Percentiles rank a stretch among this genome's conserved stretches.
These are phyloP conservation scores for Calidris pugnax DNA, from an alignment of 2,113 vertebrate species.

Conservation along the genomic window DNA sequence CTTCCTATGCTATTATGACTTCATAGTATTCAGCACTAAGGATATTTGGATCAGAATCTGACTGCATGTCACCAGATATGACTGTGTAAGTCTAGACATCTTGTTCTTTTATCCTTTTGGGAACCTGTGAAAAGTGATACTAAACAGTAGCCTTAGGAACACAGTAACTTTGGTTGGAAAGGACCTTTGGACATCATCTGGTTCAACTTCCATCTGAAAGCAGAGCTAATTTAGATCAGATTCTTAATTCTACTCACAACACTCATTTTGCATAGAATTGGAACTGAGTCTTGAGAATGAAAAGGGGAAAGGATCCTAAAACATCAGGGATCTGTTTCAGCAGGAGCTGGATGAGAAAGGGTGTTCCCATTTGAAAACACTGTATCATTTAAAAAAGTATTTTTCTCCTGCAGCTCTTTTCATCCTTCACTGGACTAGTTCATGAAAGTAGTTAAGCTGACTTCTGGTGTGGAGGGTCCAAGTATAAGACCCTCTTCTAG, in stretches of 20 bases:
- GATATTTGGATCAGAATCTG: not conserved
- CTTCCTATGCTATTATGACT: not conserved
- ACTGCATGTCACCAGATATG: not conserved
- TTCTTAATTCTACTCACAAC: not conserved
- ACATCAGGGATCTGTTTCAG: not conserved
- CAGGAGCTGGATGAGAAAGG: not conserved
- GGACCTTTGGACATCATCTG: not conserved
- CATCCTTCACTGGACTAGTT: not conserved
- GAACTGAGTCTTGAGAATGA: not conserved
- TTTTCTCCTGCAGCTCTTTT: not conserved
- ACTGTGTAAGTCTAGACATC: not conserved
- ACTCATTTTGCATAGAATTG: not conserved
- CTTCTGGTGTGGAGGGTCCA: not conserved
- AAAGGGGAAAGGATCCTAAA: not conserved
- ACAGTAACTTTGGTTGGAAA: not conserved
- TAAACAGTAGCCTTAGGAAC: not conserved
- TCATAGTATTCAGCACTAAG: not conserved
- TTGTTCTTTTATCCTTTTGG: not conserved
- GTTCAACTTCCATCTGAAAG: not conserved
- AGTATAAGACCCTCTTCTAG: not conserved
- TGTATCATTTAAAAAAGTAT: rapidly evolving
- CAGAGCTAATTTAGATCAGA: not conserved
- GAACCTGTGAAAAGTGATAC: not conserved
- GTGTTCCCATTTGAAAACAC: not conserved
- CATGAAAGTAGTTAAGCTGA: not conserved